These are phyloP conservation scores for Kryptopterus vitreolus DNA, from an alignment of 2,797 vertebrate species.

Conservation along the genomic window DNA sequence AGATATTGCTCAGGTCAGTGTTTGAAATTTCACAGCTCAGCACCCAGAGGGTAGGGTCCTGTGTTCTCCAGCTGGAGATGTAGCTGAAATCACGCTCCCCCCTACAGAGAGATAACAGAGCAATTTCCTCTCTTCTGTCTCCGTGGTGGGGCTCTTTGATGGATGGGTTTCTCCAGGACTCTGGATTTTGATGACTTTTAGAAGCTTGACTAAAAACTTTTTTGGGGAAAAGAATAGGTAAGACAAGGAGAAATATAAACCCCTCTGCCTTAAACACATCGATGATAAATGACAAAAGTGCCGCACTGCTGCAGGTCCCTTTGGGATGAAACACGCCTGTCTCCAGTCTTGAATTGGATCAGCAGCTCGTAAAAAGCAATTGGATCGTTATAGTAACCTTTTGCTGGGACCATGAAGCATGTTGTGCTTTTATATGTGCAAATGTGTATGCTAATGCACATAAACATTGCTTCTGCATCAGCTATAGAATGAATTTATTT, in stretches of 20 bases:
- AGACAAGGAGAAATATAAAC: conserved; percentile 29
- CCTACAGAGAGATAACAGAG: conserved; percentile 45
- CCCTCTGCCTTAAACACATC: conserved; percentile 27
- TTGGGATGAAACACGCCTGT: conserved; percentile 31
- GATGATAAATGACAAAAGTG: conserved; percentile 40
- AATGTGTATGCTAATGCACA: conserved; percentile 46
- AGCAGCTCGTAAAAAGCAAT: conserved; percentile 32
- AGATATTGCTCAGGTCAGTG: conserved; percentile 38
- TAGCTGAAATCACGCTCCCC: conserved; percentile 45
- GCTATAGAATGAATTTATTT: conserved; percentile 37
- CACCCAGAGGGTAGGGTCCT: conserved; percentile 49
- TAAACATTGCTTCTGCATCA: conserved; percentile 28
- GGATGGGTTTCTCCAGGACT: conserved; percentile 62
- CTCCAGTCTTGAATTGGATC: conserved; percentile 23
- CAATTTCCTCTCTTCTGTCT: conserved; percentile 52
- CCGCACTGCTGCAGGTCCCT: conserved; percentile 28
- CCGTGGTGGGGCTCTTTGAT: conserved; percentile 56
- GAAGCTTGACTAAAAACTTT: conserved; percentile 55
- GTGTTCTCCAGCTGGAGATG: conserved; percentile 54
- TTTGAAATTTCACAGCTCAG: conserved; percentile 50
- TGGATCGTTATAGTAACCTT: conserved; percentile 22
- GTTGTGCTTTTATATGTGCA: conserved; percentile 39
- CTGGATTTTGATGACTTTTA: conserved; percentile 64
- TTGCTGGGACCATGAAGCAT: conserved; percentile 19
- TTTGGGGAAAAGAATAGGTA: conserved; percentile 22